Evolutionary conservation across 2,888 invertebrate species (phyloP), one percentile per base, ranked within the genome.

Genomic region (Synergus japonicus): DNA sequence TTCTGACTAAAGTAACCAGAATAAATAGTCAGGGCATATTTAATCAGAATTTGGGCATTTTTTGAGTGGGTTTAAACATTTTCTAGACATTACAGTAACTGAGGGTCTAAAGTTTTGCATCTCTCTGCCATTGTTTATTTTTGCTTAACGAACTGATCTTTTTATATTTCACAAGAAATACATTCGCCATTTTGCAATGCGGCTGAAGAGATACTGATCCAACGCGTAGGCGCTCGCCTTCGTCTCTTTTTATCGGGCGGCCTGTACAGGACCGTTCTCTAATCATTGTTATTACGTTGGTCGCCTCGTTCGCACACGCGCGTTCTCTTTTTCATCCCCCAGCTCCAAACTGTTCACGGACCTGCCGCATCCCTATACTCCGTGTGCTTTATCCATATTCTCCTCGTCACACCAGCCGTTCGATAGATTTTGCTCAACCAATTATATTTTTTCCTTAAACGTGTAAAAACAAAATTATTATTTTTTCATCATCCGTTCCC

Each of bases 221-320:
- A 63, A 22, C 54, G 76, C 63, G 76, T 76, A 76, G 76, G 63
- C 76, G 76, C 76, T 76, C 44, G 46, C 67, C 46, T 22, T 67
- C 44, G 44, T 46, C 67, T 67, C 67, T 46, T 69, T 73, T 73
- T 73, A 73, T 73, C 73, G 49, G 22, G 12, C 60, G 60, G 60
- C 60, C 60, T 60, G 60, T 22, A 60, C 60, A 22, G 85, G 88
- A 82, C 88, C 88, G 89, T 89, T 86, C 84, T 86, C 89, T 90
- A 90, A 91, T 90, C 89, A 90, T 90, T 90, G 88, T 91, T 90
- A 90, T 90, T 90, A 90, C 89, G 84, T 81, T 76, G 83, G 82
- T 81, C 85, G 84, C 76, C 15, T 63, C 63, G 76, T 76, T 64
- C 64, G 64, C 78, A 69, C 78, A 76, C 78, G 64, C 76, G 60